Evolutionary conservation across 2,797 vertebrate genomes (phyloP).

Genomic region (Erpetoichthys calabaricus): DNA sequence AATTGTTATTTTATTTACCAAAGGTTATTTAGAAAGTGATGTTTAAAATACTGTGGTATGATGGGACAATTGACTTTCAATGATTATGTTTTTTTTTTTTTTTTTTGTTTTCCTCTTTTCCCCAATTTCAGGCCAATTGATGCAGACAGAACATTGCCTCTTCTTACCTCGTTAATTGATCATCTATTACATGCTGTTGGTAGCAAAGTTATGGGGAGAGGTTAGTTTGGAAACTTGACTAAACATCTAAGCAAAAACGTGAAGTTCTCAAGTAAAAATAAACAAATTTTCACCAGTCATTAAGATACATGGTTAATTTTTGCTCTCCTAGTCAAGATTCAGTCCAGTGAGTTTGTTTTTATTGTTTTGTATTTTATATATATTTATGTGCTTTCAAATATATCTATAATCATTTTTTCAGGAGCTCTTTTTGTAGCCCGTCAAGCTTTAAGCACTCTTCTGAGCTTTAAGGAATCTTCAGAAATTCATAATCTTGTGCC

Average conservation of each 20-base stretch:
- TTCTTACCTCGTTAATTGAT: constrained; percentile 49
- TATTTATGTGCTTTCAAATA: background rate
- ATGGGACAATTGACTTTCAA: no score
- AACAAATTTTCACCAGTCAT: background rate
- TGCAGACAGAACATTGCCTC: constrained; percentile 40
- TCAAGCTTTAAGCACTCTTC: constrained; percentile 78
- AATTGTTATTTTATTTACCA: no score
- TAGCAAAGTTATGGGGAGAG: constrained; percentile 50
- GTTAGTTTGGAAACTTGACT: constrained; percentile 40
- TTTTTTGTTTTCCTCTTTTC: background rate
- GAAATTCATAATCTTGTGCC: constrained; percentile 61
- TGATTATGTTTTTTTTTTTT: background rate
- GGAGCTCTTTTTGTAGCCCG: constrained; percentile 73
- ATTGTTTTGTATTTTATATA: background rate
- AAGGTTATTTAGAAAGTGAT: no score
- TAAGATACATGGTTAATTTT: no score
- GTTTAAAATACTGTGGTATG: no score
- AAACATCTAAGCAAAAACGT: background rate
- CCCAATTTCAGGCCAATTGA: constrained; percentile 56
- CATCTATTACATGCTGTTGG: constrained; percentile 55
- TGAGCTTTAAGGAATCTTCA: constrained; percentile 70
- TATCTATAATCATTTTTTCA: constrained; percentile 23
- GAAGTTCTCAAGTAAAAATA: constrained; percentile 10
- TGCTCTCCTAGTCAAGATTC: no score
- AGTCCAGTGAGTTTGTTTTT: no score